Evolutionary conservation across 2,888 invertebrate genomes (phyloP), one percentile per base, ranked within the genome.

Genomic region (Allophyes oxyacanthae): DNA sequence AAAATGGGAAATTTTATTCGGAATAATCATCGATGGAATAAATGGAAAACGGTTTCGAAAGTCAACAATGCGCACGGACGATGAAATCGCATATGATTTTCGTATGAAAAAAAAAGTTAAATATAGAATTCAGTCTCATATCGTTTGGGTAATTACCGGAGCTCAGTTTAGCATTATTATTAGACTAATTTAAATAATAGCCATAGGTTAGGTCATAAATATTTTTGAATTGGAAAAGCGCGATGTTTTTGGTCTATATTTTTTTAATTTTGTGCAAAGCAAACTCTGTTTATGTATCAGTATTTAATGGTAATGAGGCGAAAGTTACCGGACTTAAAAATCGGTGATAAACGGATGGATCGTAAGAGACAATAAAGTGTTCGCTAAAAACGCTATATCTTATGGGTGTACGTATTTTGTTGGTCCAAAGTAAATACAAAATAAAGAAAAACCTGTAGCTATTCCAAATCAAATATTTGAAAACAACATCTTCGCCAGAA

Each of bases 51-150:
- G 10, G 7, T 10, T 34, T 32, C 0, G 3, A 42, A 64, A 56
- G 13, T 7, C 11, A 34, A 20, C 70, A 38, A 25, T 32, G 26
- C 51, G 25, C 10, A 34, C 59, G 32, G 49, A 52, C 33, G 26
- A 65, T 42, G 66, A 58, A n/a, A 65, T 71, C 41, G 52, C 51
- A 45, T 49, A 58, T 71, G 65, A 65, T 66, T 52, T 41, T 26
- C 34, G 37, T 38, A 42, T 57, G 48, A 66, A 66, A 60, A 64
- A 49, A 57, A 15, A 48, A 45, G 51, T 67, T 76, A 72, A 59
- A 63, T 50, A 50, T 66, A 65, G 59, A 59, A 64, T 64, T 38
- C 10, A 6, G 48, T 49, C 40, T 48, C 66, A 25, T 64, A 64
- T 33, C 11, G 43, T 64, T 51, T 40, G 9, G 32, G 8, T 10